A percentile compares a stretch with the other conserved stretches of the same genome.
phyloP scores from a whole-genome alignment of 2,888 invertebrate species.

The Rhagonycha fulva region DNA sequence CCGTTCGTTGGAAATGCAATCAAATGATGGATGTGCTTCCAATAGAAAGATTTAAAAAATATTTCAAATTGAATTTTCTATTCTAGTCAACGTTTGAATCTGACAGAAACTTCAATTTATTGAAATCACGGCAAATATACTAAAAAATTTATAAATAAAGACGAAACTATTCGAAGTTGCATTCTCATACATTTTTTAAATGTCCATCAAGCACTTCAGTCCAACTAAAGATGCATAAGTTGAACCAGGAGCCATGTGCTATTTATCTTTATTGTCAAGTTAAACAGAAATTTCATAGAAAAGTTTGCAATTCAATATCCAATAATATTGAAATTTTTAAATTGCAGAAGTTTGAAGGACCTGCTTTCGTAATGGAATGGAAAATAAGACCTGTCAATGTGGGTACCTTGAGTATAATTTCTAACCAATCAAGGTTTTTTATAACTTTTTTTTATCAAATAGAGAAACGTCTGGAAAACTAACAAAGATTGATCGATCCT shows the following conservation, averaged over 20 bases:
- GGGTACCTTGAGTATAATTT: neutral
- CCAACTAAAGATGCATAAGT: too few species aligned
- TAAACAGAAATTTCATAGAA: neutral
- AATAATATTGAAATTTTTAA: neutral
- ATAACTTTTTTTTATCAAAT: neutral
- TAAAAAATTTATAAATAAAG: neutral
- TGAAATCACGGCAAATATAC: neutral
- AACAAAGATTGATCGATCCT: neutral
- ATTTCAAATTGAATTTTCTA: neutral
- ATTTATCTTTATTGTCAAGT: neutral
- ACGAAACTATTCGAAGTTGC: neutral
- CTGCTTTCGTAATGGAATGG: neutral
- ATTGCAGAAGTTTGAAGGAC: neutral
- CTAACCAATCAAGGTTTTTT: neutral
- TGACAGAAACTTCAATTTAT: neutral
- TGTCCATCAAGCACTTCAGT: neutral
- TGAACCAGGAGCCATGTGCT: neutral
- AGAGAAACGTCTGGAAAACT: neutral
- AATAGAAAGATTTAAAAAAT: neutral
- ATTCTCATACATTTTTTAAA: neutral
- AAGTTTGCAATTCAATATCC: neutral
- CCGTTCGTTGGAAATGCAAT: neutral
- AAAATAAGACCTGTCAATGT: neutral
- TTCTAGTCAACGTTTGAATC: neutral
- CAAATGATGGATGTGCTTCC: neutral